Evolutionary conservation across 1,140 invertebrate genomes (phyloP).

Genomic region (Listronotus oregonensis): DNA sequence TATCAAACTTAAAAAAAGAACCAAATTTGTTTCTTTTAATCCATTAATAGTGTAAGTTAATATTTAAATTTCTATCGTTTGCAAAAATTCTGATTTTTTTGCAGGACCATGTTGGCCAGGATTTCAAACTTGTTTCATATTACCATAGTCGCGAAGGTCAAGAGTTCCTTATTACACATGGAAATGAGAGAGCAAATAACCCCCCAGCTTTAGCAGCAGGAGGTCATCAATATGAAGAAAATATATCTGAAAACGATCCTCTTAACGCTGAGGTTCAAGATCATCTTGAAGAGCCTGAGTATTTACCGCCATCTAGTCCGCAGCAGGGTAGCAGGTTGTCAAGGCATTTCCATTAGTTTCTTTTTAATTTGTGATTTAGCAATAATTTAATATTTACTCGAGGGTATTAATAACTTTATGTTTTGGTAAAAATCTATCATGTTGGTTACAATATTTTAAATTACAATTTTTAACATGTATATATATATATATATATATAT

Average conservation of each 20-base stretch:
- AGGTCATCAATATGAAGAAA: neutral
- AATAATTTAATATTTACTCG: too few relatives aligned
- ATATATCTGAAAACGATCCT: neutral
- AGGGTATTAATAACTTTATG: too few relatives aligned
- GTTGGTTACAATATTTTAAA: too few relatives aligned
- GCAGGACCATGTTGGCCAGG: slow-evolving; percentile 61
- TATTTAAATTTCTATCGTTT: too few relatives aligned
- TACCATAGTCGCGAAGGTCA: slow-evolving; percentile 72
- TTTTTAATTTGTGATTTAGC: neutral
- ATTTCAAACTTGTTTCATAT: slow-evolving; percentile 75
- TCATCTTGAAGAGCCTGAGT: slow-evolving; percentile 7
- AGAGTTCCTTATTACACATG: slow-evolving; percentile 51
- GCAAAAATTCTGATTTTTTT: slow-evolving; percentile 45
- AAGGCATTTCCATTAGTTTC: slow-evolving; percentile 10
- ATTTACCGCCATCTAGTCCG: slow-evolving; percentile 18
- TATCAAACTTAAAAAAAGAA: too few relatives aligned
- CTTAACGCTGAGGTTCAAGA: neutral
- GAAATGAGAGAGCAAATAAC: slow-evolving; percentile 41
- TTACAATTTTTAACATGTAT: too few relatives aligned
- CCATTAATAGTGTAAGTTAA: too few relatives aligned
- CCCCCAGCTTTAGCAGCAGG: slow-evolving; percentile 40
- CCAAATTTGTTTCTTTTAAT: too few relatives aligned
- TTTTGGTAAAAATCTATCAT: too few relatives aligned
- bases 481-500: too few relatives aligned
- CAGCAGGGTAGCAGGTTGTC: slow-evolving; percentile 17